A percentile compares a stretch with the other conserved stretches of the same genome.
Evolutionary conservation across 1,140 invertebrate genomes (phyloP).

Genomic region (Drosophila santomea): DNA sequence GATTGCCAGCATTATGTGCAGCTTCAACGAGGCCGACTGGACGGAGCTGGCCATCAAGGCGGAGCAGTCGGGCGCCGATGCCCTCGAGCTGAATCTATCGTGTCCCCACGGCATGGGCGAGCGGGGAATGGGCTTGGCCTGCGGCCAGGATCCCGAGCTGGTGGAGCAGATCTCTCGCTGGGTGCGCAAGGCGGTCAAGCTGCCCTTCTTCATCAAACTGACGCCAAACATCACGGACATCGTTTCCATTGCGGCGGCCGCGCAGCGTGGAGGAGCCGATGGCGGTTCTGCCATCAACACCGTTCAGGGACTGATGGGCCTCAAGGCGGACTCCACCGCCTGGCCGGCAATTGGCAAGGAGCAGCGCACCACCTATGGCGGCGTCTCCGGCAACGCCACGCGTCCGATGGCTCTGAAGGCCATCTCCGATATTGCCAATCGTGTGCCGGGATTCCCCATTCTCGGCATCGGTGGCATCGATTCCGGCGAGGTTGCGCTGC

Average conservation of each 20-base stretch:
- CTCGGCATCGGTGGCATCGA: conserved; percentile 98
- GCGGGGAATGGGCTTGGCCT: conserved; percentile 98
- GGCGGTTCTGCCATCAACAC: conserved; percentile 99
- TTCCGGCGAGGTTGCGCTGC: conserved; percentile 96
- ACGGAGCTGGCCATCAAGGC: conserved; percentile 91
- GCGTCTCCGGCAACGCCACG: conserved; percentile 97
- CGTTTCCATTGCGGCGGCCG: conserved; percentile 94
- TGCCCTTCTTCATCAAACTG: conserved; percentile 99
- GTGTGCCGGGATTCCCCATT: conserved; percentile 95
- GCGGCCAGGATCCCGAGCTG: conserved; percentile 95
- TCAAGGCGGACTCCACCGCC: conserved; percentile 91
- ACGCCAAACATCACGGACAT: conserved; percentile 99
- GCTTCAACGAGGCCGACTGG: conserved; percentile 96
- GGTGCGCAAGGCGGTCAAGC: conserved; percentile 93
- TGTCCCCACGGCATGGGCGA: conserved; percentile 99
- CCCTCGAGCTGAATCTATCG: conserved; percentile 97
- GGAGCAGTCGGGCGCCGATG: conserved; percentile 95
- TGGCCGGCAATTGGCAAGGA: conserved; percentile 96
- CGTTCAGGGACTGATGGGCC: conserved; percentile 95
- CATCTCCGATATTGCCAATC: conserved; percentile 93
- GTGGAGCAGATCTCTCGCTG: conserved; percentile 96
- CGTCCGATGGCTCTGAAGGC: conserved; percentile 96
- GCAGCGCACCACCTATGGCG: conserved; percentile 97
- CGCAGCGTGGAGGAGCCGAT: conserved; percentile 96
- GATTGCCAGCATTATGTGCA: conserved; percentile 99